Conservation (phyloP, 1,140 invertebrate genomes). For the Pseudomyrmex cubaensis region DNA sequence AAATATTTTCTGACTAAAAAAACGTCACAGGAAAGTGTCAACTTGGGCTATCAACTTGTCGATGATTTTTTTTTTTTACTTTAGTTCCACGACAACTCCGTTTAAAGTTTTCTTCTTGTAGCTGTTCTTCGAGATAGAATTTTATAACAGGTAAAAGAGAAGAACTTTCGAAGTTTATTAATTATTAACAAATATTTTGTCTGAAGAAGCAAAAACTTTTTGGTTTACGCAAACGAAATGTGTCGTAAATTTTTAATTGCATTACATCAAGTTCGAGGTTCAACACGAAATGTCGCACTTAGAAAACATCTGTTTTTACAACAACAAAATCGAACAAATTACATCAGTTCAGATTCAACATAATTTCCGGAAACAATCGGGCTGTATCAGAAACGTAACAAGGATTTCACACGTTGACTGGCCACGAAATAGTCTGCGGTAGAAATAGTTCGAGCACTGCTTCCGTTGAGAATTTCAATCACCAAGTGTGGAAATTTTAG, state of each 20-base stretch:
- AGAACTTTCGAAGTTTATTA: not conserved
- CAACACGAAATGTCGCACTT: slow-evolving; percentile 8
- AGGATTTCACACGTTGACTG: not conserved
- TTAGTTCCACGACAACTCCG: not conserved
- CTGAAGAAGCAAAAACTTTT: too few species aligned
- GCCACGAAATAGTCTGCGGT: not conserved
- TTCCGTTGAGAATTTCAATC: not conserved
- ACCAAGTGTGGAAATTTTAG: not conserved
- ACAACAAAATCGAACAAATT: not conserved
- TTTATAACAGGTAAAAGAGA: not conserved
- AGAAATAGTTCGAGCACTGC: not conserved
- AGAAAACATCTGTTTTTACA: not conserved
- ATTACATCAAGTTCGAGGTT: not conserved
- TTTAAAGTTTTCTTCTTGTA: not conserved
- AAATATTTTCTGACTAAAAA: not conserved
- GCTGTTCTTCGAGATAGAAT: not conserved
- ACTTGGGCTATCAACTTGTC: not conserved
- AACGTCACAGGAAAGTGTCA: not conserved
- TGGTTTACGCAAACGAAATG: not conserved
- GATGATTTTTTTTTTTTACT: not conserved
- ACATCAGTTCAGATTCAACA: not conserved
- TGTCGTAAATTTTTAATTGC: not conserved
- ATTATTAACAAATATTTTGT: not conserved
- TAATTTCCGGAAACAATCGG: not conserved
- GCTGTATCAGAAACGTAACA: not conserved